These are phyloP conservation scores for Myanophis thanlyinensis DNA, from an alignment of 2,113 vertebrate genomes.

Conservation along the genomic window DNA sequence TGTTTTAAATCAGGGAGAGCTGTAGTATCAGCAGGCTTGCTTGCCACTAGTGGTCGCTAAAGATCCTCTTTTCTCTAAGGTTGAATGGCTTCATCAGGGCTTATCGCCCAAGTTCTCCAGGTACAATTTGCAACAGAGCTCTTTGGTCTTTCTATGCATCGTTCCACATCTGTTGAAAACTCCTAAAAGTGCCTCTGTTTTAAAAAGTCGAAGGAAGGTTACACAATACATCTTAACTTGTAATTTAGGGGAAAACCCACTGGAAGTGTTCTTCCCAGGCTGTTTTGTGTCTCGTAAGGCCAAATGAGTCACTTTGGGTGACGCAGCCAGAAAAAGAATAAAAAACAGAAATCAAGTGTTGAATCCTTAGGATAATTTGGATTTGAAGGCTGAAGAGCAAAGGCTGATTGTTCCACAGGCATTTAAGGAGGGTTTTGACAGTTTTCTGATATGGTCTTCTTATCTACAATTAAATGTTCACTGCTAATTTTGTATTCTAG, in stretches of 20 bases:
- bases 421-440: background rate
- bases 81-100: background rate
- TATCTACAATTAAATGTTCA: background rate
- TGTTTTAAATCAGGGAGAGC: background rate
- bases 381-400: background rate
- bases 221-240: background rate
- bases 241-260: background rate
- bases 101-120: background rate
- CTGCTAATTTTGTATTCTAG: background rate
- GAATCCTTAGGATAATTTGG: background rate
- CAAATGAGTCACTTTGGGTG: background rate
- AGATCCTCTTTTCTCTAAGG: background rate
- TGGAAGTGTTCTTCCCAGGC: background rate
- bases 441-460: background rate
- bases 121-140: background rate
- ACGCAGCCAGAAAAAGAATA: no score
- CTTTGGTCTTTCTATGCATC: no score
- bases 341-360: background rate
- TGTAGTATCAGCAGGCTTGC: background rate
- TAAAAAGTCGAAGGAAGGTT: background rate
- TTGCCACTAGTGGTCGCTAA: conserved; percentile 12
- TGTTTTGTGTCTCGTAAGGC: background rate
- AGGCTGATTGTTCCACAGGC: background rate
- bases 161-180: background rate
- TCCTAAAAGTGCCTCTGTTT: no score